A percentile compares a stretch with the other conserved stretches of the same genome.
Evolutionary conservation across 2,797 vertebrate species (phyloP).

Genomic region (Acrossocheilus wenchowensis): DNA sequence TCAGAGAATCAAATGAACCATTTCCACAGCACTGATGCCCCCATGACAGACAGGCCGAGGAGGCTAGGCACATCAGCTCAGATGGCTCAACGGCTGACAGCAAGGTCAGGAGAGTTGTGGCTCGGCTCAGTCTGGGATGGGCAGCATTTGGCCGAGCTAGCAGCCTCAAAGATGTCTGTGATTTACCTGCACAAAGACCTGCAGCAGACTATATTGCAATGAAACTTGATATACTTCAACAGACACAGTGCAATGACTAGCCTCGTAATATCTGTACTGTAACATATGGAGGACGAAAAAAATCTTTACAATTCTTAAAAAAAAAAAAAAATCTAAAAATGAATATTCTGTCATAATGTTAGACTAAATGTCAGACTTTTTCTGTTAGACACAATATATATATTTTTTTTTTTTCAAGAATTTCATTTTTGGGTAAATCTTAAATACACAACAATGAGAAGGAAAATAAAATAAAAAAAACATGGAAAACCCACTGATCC

Average conservation of each 20-base stretch:
- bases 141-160: conserved; percentile 44
- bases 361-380: not conserved
- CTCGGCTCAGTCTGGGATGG: conserved; percentile 50
- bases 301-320: not conserved
- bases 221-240: not conserved
- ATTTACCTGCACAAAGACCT: conserved; percentile 50
- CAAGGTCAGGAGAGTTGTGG: conserved; percentile 71
- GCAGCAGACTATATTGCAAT: conserved; percentile 16
- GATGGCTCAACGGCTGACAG: conserved; percentile 78
- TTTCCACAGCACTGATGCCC: conserved; percentile 77
- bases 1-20: conserved; percentile 82
- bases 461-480: not conserved
- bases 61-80: conserved; percentile 76
- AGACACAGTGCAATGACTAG: not conserved
- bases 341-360: not conserved
- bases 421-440: not conserved
- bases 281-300: too few species aligned
- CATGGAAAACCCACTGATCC: not conserved
- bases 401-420: not conserved
- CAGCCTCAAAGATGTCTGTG: conserved; percentile 44
- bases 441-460: not conserved
- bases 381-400: not conserved
- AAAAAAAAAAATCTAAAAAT: too few species aligned
- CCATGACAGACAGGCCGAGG: conserved; percentile 82
- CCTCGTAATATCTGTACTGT: not conserved